Base-by-base conservation (phyloP, 2,797 vertebrate genomes). In the Characodon lateralis region DNA sequence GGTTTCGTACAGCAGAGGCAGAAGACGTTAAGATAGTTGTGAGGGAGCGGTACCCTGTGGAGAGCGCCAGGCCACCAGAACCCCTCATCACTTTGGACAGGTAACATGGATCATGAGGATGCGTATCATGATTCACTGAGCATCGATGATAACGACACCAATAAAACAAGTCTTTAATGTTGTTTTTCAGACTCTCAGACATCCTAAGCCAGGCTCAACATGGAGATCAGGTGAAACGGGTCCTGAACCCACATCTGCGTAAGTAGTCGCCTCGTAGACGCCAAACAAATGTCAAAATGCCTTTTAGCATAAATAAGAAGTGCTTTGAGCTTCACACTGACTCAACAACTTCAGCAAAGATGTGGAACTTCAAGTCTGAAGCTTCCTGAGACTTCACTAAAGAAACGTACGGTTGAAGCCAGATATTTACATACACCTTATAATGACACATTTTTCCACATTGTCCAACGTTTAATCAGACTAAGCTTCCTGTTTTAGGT, bases 21-120 rank as follows among this genome's bases (percentile, higher is more conserved):
- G 97, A 98, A 69, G 98, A 99, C n/a, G 97, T 99, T 24, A 95
- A 97, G 81, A 98, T 99, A 10, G 98, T 97, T 0, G 98, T 99
- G 73, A 95, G 97, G 87, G 98, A 99, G 78, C 95, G 91, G 0
- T 99, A 99, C 86, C 98, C 97, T 0, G 83, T 99, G 5, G 97
- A 97, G 91, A 95, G 86, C 0, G 98, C 96, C 0, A 96, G 96
- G 78, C 91, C 93, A 0, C 82, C 93, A 0, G 96, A 96, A 24
- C 95, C 97, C 0, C 95, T 97, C 84, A 94, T 98, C 39, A 95
- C 92, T 76, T 80, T 97, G 87, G 95, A 97, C 78, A 95, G 96
- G 98, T 99, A 91, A 88, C 13, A 4, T 7, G 61, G 2, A 55
- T 31, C 9, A 71, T 63, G 58, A 68, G 18, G 18, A 59, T 12